Conservation (phyloP, 2,797 vertebrate genomes). For the Halcyon chelicuti region DNA sequence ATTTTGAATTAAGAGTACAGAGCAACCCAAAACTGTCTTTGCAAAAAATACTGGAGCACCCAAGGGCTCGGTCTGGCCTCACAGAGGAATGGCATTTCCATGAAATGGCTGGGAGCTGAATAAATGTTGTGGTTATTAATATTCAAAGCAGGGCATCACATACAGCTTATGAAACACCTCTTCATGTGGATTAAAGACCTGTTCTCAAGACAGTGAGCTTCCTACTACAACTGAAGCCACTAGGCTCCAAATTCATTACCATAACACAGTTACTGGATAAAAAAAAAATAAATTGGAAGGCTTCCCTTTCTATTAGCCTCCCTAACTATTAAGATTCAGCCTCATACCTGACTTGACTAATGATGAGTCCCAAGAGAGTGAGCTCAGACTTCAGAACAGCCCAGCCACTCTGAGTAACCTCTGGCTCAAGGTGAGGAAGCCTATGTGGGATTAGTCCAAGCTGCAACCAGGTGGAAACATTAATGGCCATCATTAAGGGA, state of each 20-base stretch:
- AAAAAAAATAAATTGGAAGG: not conserved
- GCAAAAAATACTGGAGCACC: not conserved
- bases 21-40: constrained; percentile 7
- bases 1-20: constrained; percentile 36
- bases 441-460: not conserved
- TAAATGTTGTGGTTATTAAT: constrained; percentile 45
- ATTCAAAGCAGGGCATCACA: constrained; percentile 53
- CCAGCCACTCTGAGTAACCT: not conserved
- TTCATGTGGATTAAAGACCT: constrained; percentile 54
- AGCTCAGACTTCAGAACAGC: constrained; percentile 21
- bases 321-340: constrained; percentile 35
- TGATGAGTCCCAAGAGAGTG: not conserved
- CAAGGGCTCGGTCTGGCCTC: not conserved
- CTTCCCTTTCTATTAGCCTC: constrained; percentile 42
- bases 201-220: constrained; percentile 16
- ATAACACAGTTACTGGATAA: not conserved
- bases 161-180: constrained; percentile 50
- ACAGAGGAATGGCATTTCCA: not conserved
- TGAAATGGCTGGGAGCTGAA: constrained; percentile 43
- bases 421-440: constrained; percentile 29
- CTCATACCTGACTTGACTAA: constrained; percentile 39
- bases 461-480: not conserved
- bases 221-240: constrained; percentile 21
- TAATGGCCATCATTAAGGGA: not conserved
- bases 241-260: constrained; percentile 39